Conservation (phyloP, 2,888 invertebrate genomes). For the Troglohyphantes excavatus region DNA sequence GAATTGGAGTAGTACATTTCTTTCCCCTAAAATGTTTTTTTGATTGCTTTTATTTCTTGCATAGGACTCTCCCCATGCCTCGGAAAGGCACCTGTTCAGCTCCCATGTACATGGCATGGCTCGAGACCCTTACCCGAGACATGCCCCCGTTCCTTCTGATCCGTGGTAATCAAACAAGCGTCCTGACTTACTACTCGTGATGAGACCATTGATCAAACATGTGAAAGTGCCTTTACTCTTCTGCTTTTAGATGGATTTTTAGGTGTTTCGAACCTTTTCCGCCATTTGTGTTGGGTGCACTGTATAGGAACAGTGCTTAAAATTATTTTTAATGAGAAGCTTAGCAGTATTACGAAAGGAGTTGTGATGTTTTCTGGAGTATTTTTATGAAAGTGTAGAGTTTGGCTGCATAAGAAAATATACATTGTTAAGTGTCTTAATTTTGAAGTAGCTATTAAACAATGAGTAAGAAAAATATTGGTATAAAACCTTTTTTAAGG, state of each 20-base stretch:
- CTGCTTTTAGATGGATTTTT: constrained; percentile 30
- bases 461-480: no score
- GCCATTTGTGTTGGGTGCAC: constrained; percentile 21
- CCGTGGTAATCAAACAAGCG: constrained; percentile 85
- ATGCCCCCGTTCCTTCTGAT: constrained; percentile 92
- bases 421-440: no score
- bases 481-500: no score
- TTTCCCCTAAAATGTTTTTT: no score
- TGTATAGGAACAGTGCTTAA: background rate
- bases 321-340: background rate
- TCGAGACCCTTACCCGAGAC: constrained; percentile 93
- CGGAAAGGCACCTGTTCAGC: constrained; percentile 94
- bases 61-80: constrained; percentile 95
- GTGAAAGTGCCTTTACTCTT: constrained; percentile 23
- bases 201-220: background rate
- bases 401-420: no score
- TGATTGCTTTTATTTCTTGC: no score
- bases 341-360: constrained; percentile 3
- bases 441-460: no score
- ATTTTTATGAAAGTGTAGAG: no score
- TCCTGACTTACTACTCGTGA: constrained; percentile 85
- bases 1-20: no score
- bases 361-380: background rate
- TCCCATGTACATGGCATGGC: constrained; percentile 97
- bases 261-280: constrained; percentile 21